phyloP scores from a whole-genome alignment of 2,888 invertebrate genomes.

The Eristalis pertinax region DNA sequence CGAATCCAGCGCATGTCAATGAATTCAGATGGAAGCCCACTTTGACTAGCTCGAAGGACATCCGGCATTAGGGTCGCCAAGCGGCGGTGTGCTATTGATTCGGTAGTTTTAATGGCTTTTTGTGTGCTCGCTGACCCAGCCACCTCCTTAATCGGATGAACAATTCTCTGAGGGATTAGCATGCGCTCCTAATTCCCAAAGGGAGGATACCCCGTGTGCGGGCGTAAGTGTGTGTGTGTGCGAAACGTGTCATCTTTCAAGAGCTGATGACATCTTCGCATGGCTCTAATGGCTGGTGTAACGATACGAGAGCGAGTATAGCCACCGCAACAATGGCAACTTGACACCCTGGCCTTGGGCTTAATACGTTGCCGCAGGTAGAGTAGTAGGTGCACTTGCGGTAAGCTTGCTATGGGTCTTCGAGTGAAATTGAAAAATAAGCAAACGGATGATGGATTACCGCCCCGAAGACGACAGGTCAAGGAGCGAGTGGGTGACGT shows the following conservation, averaged over 20 bases:
- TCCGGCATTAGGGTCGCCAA: constrained; percentile 33
- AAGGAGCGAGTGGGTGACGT: not conserved
- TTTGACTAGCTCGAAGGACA: constrained; percentile 41
- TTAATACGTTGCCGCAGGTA: constrained; percentile 20
- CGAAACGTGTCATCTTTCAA: constrained; percentile 45
- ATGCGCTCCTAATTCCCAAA: constrained; percentile 30
- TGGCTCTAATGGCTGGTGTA: constrained; percentile 5
- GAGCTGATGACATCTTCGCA: constrained; percentile 26
- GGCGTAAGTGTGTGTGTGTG: not conserved
- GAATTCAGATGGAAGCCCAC: constrained; percentile 14
- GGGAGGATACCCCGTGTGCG: not conserved
- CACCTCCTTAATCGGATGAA: constrained; percentile 50
- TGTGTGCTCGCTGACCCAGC: constrained; percentile 29
- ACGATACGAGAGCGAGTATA: not conserved
- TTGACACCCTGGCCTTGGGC: constrained; percentile 57
- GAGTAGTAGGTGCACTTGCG: not conserved
- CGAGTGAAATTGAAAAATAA: not conserved
- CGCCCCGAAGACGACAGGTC: not conserved
- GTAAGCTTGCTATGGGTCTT: not conserved
- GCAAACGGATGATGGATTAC: not conserved
- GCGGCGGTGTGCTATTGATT: constrained; percentile 21
- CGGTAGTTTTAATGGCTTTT: not conserved
- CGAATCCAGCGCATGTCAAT: constrained; percentile 41
- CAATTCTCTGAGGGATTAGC: constrained; percentile 22
- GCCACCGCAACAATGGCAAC: constrained; percentile 32